Evolutionary conservation across 2,888 invertebrate genomes (phyloP).

Genomic region (Pandemis heparana): DNA sequence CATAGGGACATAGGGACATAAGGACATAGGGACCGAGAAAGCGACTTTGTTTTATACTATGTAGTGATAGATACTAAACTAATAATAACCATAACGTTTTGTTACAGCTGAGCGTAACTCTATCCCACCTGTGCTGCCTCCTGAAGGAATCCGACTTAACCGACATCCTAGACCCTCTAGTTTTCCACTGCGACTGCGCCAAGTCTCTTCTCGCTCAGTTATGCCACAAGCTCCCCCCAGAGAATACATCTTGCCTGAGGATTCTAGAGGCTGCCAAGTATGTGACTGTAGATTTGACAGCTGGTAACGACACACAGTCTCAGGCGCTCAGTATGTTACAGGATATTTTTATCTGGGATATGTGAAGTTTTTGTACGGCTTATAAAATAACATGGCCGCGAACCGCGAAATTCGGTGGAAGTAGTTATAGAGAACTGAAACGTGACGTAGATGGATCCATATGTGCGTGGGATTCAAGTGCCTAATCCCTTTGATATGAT

Average conservation of each 20-base stretch:
- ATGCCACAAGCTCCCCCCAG: slow-evolving; percentile 73
- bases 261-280: slow-evolving; percentile 80
- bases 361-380: slow-evolving; percentile 53
- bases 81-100: slow-evolving; percentile 1
- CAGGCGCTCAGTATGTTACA: slow-evolving; percentile 75
- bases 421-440: slow-evolving; percentile 8
- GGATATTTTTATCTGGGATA: slow-evolving; percentile 79
- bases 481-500: background rate
- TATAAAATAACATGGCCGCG: no score
- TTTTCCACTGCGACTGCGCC: slow-evolving; percentile 78
- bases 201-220: slow-evolving; percentile 71
- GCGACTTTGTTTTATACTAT: no score
- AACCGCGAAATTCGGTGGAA: background rate
- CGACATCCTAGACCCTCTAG: slow-evolving; percentile 79
- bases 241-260: slow-evolving; percentile 72
- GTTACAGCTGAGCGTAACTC: slow-evolving; percentile 89
- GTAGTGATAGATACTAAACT: background rate
- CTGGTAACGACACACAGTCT: slow-evolving; percentile 64
- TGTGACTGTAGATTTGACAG: slow-evolving; percentile 74
- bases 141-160: slow-evolving; percentile 86
- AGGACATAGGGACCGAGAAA: no score
- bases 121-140: slow-evolving; percentile 89
- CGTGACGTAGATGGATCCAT: background rate
- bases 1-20: no score
- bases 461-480: background rate